These are phyloP conservation scores for Lamellibrachia luymesi DNA, from an alignment of 1,140 invertebrate species.

Conservation along the genomic window DNA sequence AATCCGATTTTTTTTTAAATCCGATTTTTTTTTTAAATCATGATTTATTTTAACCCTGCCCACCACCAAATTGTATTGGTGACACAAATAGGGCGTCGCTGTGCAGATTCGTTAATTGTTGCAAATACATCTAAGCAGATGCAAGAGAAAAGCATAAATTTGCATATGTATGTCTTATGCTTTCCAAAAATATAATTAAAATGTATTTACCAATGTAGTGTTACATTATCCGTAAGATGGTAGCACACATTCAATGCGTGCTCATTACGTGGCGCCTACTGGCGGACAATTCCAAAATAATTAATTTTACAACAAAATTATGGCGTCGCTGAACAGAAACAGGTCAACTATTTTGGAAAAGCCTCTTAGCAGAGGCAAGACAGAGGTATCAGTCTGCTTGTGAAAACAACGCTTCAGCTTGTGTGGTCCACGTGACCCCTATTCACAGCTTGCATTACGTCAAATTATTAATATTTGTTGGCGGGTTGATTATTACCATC, in stretches of 20 bases:
- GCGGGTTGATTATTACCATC: neutral
- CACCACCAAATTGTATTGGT: too few species aligned
- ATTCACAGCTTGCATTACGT: neutral
- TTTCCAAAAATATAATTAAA: too few species aligned
- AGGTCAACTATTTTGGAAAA: constrained; percentile 75
- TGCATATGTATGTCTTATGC: too few species aligned
- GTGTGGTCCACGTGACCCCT: neutral
- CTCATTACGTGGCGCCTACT: neutral
- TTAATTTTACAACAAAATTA: constrained; percentile 8
- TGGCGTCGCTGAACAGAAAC: constrained; percentile 32
- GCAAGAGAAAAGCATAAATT: neutral
- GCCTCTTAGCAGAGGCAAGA: constrained; percentile 86
- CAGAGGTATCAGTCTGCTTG: constrained; percentile 68
- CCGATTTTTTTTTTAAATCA: too few species aligned
- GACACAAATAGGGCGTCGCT: too few species aligned
- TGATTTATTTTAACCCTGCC: too few species aligned
- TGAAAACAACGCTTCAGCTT: neutral
- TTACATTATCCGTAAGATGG: too few species aligned
- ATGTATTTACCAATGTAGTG: too few species aligned
- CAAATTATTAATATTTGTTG: neutral
- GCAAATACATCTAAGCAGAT: constrained; percentile 21
- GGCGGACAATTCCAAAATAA: neutral
- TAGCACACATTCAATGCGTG: too few species aligned
- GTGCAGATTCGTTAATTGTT: neutral
- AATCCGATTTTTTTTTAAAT: too few species aligned